Percentiles rank a stretch among this genome's conserved stretches.
Conservation (phyloP, 2,888 invertebrate species). For the Chrysomela aeneicollis region DNA sequence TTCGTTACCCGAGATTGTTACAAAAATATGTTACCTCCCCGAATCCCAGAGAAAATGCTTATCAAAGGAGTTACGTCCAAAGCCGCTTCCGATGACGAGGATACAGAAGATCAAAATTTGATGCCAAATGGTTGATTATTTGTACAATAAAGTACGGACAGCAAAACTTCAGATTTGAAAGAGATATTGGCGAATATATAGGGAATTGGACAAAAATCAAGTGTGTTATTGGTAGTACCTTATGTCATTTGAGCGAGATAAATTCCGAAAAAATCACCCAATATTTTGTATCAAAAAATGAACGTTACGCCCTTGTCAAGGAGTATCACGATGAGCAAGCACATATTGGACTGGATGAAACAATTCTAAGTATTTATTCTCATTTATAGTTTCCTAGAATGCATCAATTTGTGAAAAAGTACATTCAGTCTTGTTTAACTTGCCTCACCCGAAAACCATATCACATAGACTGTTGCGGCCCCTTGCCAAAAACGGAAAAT, state of each 20-base stretch:
- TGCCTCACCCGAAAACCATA: not conserved
- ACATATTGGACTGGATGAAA: not conserved
- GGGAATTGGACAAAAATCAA: conserved; percentile 7
- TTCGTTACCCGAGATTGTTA: too few relatives aligned
- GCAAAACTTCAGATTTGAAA: not conserved
- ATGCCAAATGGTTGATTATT: not conserved
- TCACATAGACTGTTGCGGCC: conserved; percentile 5
- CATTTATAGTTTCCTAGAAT: not conserved
- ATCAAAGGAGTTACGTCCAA: not conserved
- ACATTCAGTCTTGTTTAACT: not conserved
- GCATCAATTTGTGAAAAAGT: conserved; percentile 12
- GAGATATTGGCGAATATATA: not conserved
- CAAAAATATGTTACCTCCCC: too few relatives aligned
- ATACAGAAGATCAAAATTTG: not conserved
- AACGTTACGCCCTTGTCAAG: not conserved
- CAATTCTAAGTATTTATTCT: not conserved
- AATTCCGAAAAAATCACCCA: conserved; percentile 15
- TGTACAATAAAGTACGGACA: not conserved
- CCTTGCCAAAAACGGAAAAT: conserved; percentile 11
- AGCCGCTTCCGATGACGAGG: not conserved
- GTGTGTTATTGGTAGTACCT: conserved; percentile 14
- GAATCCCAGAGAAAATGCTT: too few relatives aligned
- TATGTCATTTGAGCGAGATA: conserved; percentile 16
- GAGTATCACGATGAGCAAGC: not conserved
- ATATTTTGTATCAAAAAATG: conserved; percentile 16